These are phyloP conservation scores for Hetaerina titia DNA, from an alignment of 2,888 invertebrate genomes.

Conservation along the genomic window DNA sequence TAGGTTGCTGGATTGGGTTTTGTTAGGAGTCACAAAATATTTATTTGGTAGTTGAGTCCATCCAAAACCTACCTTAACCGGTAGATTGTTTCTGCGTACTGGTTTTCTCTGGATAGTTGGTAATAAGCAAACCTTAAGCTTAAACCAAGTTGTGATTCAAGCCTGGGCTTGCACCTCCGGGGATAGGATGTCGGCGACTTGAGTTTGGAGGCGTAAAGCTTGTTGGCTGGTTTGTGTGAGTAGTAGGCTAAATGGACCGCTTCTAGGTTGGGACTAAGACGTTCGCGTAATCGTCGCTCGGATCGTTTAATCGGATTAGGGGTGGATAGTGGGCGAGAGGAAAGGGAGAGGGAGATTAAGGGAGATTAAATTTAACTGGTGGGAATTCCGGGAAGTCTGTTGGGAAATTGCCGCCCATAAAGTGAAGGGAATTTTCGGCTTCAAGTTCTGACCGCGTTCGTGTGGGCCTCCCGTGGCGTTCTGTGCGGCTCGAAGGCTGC, in stretches of 20 bases:
- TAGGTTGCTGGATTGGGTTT: no score
- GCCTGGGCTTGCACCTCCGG: neutral
- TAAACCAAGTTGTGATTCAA: no score
- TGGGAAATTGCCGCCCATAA: slow-evolving; percentile 21
- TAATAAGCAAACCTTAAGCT: no score
- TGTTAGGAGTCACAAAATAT: no score
- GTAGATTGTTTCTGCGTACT: no score
- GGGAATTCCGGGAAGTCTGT: slow-evolving; percentile 19
- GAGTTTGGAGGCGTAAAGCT: neutral
- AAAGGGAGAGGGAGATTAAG: neutral
- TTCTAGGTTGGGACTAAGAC: neutral
- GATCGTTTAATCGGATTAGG: slow-evolving; percentile 29
- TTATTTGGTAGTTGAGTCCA: no score
- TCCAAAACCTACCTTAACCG: no score
- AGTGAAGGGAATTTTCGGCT: slow-evolving; percentile 18
- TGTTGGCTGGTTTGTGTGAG: neutral
- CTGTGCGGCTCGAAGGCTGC: neutral
- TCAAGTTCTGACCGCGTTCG: neutral
- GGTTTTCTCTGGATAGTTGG: no score
- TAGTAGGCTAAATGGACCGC: neutral
- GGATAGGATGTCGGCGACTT: neutral
- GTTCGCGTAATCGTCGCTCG: neutral
- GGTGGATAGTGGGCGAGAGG: neutral
- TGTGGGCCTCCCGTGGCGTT: neutral
- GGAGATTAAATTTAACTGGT: slow-evolving; percentile 35